Evolutionary conservation across 2,797 vertebrate species (phyloP).

Genomic region (Danio kyathit): DNA sequence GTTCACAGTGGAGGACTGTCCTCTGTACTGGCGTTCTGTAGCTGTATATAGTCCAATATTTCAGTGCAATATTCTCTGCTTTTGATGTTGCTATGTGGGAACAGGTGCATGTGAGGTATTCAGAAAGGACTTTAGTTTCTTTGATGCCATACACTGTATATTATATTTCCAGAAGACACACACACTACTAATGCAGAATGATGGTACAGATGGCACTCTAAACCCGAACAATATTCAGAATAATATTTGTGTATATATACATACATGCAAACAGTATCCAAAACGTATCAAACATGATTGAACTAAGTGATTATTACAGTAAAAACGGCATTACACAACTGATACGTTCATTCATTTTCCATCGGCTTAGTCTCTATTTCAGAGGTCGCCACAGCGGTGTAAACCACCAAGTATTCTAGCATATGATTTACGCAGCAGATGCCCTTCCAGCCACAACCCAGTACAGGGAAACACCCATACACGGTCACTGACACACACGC

Average conservation of each 20-base stretch:
- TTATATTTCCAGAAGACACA: background rate
- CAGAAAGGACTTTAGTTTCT: conserved; percentile 10
- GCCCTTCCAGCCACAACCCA: too few relatives aligned
- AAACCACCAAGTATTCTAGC: too few relatives aligned
- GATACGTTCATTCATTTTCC: too few relatives aligned
- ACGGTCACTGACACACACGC: too few relatives aligned
- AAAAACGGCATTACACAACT: background rate
- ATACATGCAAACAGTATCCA: too few relatives aligned
- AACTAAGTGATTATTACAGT: background rate
- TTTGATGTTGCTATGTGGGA: conserved; percentile 50
- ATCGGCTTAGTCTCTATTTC: too few relatives aligned
- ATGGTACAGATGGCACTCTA: background rate
- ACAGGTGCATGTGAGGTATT: conserved; percentile 38
- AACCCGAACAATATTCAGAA: background rate
- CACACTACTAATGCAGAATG: background rate
- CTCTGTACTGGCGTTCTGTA: conserved; percentile 26
- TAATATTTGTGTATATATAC: background rate
- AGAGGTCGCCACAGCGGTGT: too few relatives aligned
- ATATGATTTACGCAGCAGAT: too few relatives aligned
- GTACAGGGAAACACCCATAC: too few relatives aligned
- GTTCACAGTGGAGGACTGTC: conserved; percentile 35
- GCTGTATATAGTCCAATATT: conserved; percentile 35
- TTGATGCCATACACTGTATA: conserved; percentile 36
- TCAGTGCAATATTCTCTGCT: conserved; percentile 33
- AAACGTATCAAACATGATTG: background rate